These are phyloP conservation scores for Enteromius radiatus DNA, from an alignment of 2,797 vertebrate genomes.

Conservation along the genomic window DNA sequence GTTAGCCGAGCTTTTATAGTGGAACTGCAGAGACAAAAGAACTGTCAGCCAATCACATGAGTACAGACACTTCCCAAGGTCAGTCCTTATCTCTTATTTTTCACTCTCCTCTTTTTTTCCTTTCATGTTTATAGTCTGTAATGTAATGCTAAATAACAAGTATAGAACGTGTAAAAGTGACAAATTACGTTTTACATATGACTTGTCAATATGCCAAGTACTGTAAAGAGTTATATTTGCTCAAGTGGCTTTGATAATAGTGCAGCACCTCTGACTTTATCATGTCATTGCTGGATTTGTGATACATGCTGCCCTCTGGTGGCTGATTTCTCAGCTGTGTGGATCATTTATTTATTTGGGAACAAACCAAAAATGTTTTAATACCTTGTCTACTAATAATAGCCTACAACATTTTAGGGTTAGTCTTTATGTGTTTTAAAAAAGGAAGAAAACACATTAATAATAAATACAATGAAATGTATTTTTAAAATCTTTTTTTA, in stretches of 20 bases:
- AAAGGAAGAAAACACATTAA: not conserved
- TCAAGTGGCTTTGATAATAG: not conserved
- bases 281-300: not conserved
- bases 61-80: constrained; percentile 45
- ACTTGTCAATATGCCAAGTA: not conserved
- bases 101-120: constrained; percentile 7
- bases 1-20: constrained; percentile 68
- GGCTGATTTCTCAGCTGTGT: not conserved
- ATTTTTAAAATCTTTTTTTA: not conserved
- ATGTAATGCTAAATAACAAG: not conserved
- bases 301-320: constrained; percentile 18
- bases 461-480: not conserved
- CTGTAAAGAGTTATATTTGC: not conserved
- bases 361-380: not conserved
- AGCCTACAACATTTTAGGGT: not conserved
- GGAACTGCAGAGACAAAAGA: constrained; percentile 47
- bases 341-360: not conserved
- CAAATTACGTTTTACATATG: not conserved
- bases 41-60: constrained; percentile 73
- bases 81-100: constrained; percentile 25
- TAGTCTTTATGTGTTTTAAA: not conserved
- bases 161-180: not conserved
- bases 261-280: not conserved
- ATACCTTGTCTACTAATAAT: not conserved
- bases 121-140: not conserved